A percentile compares a stretch with the other conserved stretches of the same genome.
These are phyloP conservation scores for Phylloscopus trochiloides DNA, from an alignment of 2,113 vertebrate genomes.

Conservation along the genomic window DNA sequence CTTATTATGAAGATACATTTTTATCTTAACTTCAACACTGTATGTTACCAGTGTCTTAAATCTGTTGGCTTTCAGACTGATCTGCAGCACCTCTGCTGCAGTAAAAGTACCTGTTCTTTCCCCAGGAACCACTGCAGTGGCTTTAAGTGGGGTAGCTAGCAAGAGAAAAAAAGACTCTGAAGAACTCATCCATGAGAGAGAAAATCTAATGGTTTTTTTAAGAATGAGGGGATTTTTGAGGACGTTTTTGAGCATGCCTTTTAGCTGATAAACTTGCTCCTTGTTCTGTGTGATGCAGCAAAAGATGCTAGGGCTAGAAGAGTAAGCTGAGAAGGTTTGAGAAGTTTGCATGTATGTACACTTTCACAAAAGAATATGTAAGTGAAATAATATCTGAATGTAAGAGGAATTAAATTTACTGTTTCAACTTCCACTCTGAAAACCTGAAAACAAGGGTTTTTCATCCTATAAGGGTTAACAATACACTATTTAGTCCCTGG, in stretches of 20 bases:
- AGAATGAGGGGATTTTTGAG: neutral
- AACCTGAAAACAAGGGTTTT: neutral
- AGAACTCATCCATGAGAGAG: neutral
- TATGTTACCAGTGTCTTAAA: neutral
- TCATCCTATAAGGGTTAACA: neutral
- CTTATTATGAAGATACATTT: neutral
- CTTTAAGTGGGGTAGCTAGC: fast-evolving
- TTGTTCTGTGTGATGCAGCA: neutral
- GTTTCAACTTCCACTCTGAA: fast-evolving
- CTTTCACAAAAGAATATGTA: neutral
- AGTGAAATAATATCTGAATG: neutral
- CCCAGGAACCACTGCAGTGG: neutral
- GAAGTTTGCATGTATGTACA: neutral
- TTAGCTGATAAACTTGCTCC: neutral
- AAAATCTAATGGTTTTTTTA: neutral
- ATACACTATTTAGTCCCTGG: neutral
- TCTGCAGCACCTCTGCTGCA: neutral
- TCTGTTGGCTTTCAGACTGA: neutral
- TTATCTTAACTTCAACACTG: neutral
- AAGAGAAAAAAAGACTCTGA: neutral
- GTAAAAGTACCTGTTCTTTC: neutral
- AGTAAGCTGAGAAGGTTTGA: neutral
- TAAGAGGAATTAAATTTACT: neutral
- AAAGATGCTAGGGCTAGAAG: neutral
- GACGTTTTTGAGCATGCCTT: neutral